A percentile compares a stretch with the other conserved stretches of the same genome.
Evolutionary conservation across 2,888 invertebrate genomes (phyloP).

Genomic region (Antitype chi): DNA sequence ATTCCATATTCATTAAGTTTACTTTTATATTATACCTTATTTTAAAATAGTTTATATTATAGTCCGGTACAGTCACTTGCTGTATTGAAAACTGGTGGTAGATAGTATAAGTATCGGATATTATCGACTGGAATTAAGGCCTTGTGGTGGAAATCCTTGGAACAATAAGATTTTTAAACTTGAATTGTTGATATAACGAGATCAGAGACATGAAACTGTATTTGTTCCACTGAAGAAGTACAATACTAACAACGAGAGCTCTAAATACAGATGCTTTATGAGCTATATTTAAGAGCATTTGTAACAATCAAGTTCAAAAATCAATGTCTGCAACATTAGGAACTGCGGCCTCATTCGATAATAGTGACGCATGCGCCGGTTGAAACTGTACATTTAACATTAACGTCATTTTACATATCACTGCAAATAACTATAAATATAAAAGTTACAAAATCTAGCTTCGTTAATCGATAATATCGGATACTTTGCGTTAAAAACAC

Average conservation of each 20-base stretch:
- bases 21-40: constrained; percentile 65
- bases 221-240: constrained; percentile 21
- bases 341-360: constrained; percentile 21
- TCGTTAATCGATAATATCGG: constrained; percentile 56
- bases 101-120: constrained; percentile 46
- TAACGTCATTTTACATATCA: constrained; percentile 60
- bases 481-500: constrained; percentile 51
- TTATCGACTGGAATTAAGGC: constrained; percentile 56
- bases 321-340: constrained; percentile 1
- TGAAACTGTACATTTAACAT: constrained; percentile 61
- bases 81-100: constrained; percentile 42
- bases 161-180: constrained; percentile 37
- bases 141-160: constrained; percentile 4
- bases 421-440: constrained; percentile 64
- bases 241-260: constrained; percentile 13
- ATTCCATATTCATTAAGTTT: constrained; percentile 59
- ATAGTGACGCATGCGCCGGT: constrained; percentile 23
- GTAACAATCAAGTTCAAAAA: constrained; percentile 42
- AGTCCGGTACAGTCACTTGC: constrained; percentile 66
- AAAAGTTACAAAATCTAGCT: constrained; percentile 63
- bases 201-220: constrained; percentile 30
- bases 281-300: constrained; percentile 13
- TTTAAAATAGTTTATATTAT: constrained; percentile 58
- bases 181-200: constrained; percentile 23
- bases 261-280: constrained; percentile 35